Percentiles rank a stretch among this genome's conserved stretches.
Evolutionary conservation across 2,888 invertebrate genomes (phyloP).

Genomic region (Branchellion lobata): DNA sequence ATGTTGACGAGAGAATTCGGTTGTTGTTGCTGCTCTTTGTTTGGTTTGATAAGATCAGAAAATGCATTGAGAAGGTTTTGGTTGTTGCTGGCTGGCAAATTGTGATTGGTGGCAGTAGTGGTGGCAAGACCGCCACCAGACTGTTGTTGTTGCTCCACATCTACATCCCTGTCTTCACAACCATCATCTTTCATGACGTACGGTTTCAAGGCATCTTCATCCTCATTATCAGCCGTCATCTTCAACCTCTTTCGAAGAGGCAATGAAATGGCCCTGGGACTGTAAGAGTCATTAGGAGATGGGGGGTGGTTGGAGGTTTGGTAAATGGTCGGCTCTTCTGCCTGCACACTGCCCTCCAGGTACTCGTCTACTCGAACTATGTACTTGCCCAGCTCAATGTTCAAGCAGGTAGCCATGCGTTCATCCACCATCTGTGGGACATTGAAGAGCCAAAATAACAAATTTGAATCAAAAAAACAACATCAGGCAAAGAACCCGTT

Average conservation of each 20-base stretch:
- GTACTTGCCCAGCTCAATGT: constrained; percentile 33
- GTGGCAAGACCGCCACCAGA: too few species aligned
- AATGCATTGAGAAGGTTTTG: neutral
- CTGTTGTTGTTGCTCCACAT: neutral
- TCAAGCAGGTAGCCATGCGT: constrained; percentile 32
- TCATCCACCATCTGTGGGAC: constrained; percentile 33
- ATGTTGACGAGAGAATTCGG: neutral
- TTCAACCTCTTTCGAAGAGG: constrained; percentile 42
- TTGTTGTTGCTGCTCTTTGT: neutral
- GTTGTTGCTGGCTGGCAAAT: too few species aligned
- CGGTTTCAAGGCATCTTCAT: neutral
- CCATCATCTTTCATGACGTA: neutral
- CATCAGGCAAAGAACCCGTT: too few species aligned
- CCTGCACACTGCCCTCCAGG: constrained; percentile 10
- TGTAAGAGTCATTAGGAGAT: neutral
- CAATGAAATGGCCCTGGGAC: neutral
- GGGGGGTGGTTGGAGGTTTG: neutral
- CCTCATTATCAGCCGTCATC: neutral
- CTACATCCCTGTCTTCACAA: neutral
- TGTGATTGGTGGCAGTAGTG: too few species aligned
- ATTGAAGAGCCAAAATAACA: neutral
- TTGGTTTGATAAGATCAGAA: constrained; percentile 10
- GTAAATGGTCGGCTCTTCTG: constrained; percentile 1
- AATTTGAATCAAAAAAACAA: neutral
- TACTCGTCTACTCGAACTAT: constrained; percentile 17